Evolutionary conservation across 2,888 invertebrate species (phyloP).

Genomic region (Tetranychus truncatus): DNA sequence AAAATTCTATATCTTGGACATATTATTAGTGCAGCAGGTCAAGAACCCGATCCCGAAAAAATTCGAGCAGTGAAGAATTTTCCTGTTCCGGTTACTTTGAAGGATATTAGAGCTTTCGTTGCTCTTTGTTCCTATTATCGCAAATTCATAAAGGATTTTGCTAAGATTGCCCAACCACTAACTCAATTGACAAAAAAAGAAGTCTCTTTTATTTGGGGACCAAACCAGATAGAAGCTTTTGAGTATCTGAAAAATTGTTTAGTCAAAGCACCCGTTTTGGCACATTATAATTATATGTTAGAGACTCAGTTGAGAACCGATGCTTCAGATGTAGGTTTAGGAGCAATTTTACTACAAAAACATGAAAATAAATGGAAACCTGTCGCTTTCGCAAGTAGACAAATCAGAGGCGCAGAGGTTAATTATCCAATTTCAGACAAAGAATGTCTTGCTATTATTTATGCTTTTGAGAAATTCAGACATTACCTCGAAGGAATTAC

Average conservation of each 20-base stretch:
- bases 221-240: slow-evolving; percentile 16
- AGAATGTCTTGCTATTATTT: no score
- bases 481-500: no score
- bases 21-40: no score
- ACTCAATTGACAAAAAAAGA: slow-evolving; percentile 19
- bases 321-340: slow-evolving; percentile 14
- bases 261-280: slow-evolving; percentile 5
- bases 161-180: slow-evolving; percentile 24
- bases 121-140: slow-evolving; percentile 26
- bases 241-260: slow-evolving; percentile 17
- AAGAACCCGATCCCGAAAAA: no score
- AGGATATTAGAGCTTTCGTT: slow-evolving; percentile 24
- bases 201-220: slow-evolving; percentile 18
- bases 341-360: neutral
- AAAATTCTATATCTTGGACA: no score
- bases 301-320: slow-evolving; percentile 1
- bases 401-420: no score
- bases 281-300: no score
- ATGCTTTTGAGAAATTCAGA: no score
- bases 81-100: slow-evolving; percentile 20
- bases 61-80: slow-evolving; percentile 20
- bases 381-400: slow-evolving; percentile 15
- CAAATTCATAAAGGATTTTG: slow-evolving; percentile 23
- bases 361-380: slow-evolving; percentile 20
- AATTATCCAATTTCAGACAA: no score